A percentile compares a stretch with the other conserved stretches of the same genome.
Evolutionary conservation across 2,888 invertebrate species (phyloP).

Genomic region (Muschampia staudingeri): DNA sequence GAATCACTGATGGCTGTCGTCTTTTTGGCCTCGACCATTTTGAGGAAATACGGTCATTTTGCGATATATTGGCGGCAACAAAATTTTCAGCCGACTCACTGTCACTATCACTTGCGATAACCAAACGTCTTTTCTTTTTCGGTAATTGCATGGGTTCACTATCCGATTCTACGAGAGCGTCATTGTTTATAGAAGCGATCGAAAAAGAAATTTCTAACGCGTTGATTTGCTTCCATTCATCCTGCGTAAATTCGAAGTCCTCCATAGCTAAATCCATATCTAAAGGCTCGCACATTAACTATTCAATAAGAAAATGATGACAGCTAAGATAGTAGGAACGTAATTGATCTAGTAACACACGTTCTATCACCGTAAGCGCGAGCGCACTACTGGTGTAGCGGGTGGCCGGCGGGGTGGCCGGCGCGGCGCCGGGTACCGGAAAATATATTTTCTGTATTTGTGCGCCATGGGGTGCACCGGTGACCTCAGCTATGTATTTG

Average conservation of each 20-base stretch:
- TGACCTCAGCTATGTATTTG: conserved; percentile 70
- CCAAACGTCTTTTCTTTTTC: conserved; percentile 70
- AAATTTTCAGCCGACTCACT: conserved; percentile 70
- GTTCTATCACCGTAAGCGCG: conserved; percentile 41
- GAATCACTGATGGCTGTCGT: conserved; percentile 69
- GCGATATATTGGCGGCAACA: conserved; percentile 61
- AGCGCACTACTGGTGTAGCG: conserved; percentile 30
- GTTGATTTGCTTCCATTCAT: conserved; percentile 68
- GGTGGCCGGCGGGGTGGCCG: conserved; percentile 42
- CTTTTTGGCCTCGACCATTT: conserved; percentile 69
- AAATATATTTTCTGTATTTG: conserved; percentile 71
- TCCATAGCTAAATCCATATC: conserved; percentile 58
- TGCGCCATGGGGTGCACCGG: conserved; percentile 71
- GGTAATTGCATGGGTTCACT: conserved; percentile 66
- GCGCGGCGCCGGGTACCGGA: conserved; percentile 71
- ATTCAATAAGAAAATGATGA: conserved; percentile 68
- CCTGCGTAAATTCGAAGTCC: conserved; percentile 69
- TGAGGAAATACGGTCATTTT: conserved; percentile 68
- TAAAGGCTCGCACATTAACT: conserved; percentile 68
- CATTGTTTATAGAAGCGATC: conserved; percentile 68
- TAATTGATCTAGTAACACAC: conserved; percentile 68
- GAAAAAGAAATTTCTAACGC: conserved; percentile 68
- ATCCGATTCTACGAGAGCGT: conserved; percentile 67
- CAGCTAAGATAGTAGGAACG: conserved; percentile 68
- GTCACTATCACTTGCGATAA: conserved; percentile 68